Percentiles rank a stretch among this genome's conserved stretches.
These are phyloP conservation scores for Temnothorax ravouxi DNA, from an alignment of 2,888 invertebrate genomes.

Conservation along the genomic window DNA sequence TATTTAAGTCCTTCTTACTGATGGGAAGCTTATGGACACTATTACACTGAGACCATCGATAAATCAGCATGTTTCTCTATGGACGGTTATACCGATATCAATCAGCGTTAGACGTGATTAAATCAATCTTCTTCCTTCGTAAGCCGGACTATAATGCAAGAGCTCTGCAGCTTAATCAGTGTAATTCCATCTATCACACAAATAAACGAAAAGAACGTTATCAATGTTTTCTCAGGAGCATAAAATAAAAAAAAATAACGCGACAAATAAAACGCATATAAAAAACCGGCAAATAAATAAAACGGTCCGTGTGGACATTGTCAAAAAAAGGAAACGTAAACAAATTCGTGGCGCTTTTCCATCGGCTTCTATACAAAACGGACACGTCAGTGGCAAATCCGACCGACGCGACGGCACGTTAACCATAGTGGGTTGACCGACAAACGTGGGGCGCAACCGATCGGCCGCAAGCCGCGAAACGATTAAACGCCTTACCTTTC, in stretches of 20 bases:
- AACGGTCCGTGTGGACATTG: background rate
- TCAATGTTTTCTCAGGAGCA: background rate
- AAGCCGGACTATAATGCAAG: background rate
- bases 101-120: slow-evolving; percentile 15
- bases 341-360: background rate
- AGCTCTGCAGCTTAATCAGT: too few species aligned
- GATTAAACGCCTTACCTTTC: slow-evolving; percentile 89
- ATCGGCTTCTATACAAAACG: background rate
- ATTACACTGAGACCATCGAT: background rate
- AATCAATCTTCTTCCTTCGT: slow-evolving; percentile 12
- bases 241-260: background rate
- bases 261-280: background rate
- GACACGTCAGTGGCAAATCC: slow-evolving; percentile 29
- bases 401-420: slow-evolving; percentile 1
- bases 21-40: background rate
- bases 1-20: background rate
- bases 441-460: slow-evolving; percentile 37
- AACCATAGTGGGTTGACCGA: slow-evolving; percentile 7
- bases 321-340: slow-evolving; percentile 12
- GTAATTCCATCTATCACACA: too few species aligned
- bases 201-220: background rate
- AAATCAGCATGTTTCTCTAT: slow-evolving; percentile 5
- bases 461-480: slow-evolving; percentile 4
- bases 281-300: slow-evolving; percentile 16
- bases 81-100: background rate